Percentiles rank a stretch among this genome's conserved stretches.
These are phyloP conservation scores for Sphinx pinastri DNA, from an alignment of 2,888 invertebrate species.

Conservation along the genomic window DNA sequence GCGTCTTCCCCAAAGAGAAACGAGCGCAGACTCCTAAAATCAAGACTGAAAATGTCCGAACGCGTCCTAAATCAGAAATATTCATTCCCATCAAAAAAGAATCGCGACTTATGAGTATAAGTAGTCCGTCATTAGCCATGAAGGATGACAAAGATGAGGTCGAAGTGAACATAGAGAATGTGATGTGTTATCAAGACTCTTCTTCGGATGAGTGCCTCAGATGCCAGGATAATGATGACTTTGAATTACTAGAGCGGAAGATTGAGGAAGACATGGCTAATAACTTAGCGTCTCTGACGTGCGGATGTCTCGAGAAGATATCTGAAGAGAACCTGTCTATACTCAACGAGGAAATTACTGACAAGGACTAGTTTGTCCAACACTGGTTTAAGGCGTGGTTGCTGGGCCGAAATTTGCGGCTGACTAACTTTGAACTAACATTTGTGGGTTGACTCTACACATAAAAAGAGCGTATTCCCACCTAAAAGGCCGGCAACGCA, in stretches of 20 bases:
- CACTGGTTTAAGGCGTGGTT: constrained; percentile 28
- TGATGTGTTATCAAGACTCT: constrained; percentile 73
- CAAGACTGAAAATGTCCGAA: constrained; percentile 37
- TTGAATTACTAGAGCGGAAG: constrained; percentile 67
- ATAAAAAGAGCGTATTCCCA: too few relatives aligned
- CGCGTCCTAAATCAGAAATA: constrained; percentile 60
- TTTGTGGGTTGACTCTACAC: neutral
- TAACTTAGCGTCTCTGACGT: constrained; percentile 49
- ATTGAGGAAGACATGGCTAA: constrained; percentile 68
- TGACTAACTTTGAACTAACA: too few relatives aligned
- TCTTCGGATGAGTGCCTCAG: constrained; percentile 75
- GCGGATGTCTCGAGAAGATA: constrained; percentile 69
- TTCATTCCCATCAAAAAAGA: constrained; percentile 55
- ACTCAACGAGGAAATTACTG: constrained; percentile 57
- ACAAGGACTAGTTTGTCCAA: constrained; percentile 44
- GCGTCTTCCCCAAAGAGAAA: constrained; percentile 66
- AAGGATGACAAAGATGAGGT: constrained; percentile 58
- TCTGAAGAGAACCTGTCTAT: constrained; percentile 73
- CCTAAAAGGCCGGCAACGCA: too few relatives aligned
- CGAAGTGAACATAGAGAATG: constrained; percentile 74
- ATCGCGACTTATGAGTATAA: constrained; percentile 62
- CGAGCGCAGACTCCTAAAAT: constrained; percentile 44
- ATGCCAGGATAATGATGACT: constrained; percentile 69
- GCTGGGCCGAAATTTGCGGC: neutral
- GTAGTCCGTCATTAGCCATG: constrained; percentile 63